Evolutionary conservation across 2,797 vertebrate genomes (phyloP).

Genomic region (Xyrichtys novacula): DNA sequence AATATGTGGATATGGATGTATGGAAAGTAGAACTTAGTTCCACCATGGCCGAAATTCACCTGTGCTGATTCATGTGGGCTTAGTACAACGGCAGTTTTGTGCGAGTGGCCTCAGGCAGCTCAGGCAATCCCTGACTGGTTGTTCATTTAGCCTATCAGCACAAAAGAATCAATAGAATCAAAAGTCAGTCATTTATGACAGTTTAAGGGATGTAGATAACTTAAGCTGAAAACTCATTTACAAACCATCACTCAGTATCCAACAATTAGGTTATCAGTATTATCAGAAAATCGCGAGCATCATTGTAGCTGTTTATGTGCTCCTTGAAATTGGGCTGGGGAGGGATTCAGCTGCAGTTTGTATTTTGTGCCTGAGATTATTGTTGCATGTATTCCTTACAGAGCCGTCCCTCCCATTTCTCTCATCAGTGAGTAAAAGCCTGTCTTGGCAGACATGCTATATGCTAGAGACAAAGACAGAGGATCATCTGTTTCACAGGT

Average conservation of each 20-base stretch:
- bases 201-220: too few species aligned
- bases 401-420: constrained; percentile 41
- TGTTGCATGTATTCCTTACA: constrained; percentile 67
- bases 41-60: too few species aligned
- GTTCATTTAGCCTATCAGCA: too few species aligned
- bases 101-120: too few species aligned
- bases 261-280: neutral
- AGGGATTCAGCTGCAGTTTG: constrained; percentile 43
- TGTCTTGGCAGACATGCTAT: constrained; percentile 42
- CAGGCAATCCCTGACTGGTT: too few species aligned
- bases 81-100: too few species aligned
- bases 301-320: neutral
- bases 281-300: constrained; percentile 2
- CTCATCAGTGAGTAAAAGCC: constrained; percentile 28
- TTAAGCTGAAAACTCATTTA: too few species aligned
- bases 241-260: neutral
- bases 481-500: constrained; percentile 54
- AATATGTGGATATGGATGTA: too few species aligned
- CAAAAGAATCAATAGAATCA: too few species aligned
- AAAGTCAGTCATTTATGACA: too few species aligned
- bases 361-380: constrained; percentile 61
- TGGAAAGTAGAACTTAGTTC: too few species aligned
- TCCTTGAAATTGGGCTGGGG: constrained; percentile 37
- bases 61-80: too few species aligned
- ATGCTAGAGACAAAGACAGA: constrained; percentile 47